Conservation (phyloP, 1,140 invertebrate species). For the Odontomachus brunneus region DNA sequence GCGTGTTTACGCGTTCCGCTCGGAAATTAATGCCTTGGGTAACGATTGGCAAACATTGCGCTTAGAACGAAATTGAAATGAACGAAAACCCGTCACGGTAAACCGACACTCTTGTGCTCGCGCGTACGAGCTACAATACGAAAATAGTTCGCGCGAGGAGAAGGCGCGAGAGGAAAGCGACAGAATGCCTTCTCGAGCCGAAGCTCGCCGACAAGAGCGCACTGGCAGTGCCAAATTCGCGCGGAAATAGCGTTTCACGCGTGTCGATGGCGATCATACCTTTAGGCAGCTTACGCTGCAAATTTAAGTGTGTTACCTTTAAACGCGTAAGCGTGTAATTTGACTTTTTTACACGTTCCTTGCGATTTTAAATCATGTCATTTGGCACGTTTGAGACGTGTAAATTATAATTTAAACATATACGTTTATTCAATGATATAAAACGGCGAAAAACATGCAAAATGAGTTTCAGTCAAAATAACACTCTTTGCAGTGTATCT, state of each 20-base stretch:
- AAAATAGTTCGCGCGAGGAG: slow-evolving; percentile 60
- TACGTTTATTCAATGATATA: too few species aligned
- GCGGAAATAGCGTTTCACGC: slow-evolving; percentile 56
- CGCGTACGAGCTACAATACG: slow-evolving; percentile 13
- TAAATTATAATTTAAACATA: too few species aligned
- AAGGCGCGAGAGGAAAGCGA: slow-evolving; percentile 36
- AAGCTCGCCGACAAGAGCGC: slow-evolving; percentile 34
- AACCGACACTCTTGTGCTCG: slow-evolving; percentile 55
- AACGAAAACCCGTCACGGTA: slow-evolving; percentile 48
- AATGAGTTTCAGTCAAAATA: too few species aligned
- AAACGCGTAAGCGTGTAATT: too few species aligned
- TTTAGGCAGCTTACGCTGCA: neutral
- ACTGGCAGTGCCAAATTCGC: slow-evolving; percentile 19
- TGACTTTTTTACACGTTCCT: too few species aligned
- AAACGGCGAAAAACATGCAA: too few species aligned
- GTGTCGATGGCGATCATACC: slow-evolving; percentile 20
- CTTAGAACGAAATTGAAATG: slow-evolving; percentile 25
- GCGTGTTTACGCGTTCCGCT: too few species aligned
- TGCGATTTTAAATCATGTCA: too few species aligned
- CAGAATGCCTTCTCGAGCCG: slow-evolving; percentile 58
- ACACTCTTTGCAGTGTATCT: too few species aligned
- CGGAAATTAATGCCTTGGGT: too few species aligned
- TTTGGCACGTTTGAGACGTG: too few species aligned
- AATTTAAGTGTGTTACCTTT: too few species aligned
- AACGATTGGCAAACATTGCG: neutral